These are phyloP conservation scores for Drosophila fulvimacula DNA, from an alignment of 2,888 invertebrate genomes.

Conservation along the genomic window DNA sequence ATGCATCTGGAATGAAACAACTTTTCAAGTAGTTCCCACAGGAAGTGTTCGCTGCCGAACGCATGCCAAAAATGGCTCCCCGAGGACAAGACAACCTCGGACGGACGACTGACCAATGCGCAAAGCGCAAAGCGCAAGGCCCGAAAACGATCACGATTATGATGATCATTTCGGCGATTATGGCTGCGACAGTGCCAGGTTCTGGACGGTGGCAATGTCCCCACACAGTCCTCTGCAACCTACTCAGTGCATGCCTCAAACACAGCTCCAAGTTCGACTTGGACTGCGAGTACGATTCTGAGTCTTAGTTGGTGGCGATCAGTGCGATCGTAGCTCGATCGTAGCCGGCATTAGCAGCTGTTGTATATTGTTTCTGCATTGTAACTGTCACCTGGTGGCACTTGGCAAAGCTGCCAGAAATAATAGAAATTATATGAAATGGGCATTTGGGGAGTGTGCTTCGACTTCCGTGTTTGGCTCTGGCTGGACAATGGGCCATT, in stretches of 20 bases:
- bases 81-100: constrained; percentile 69
- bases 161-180: constrained; percentile 73
- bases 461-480: constrained; percentile 72
- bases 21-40: constrained; percentile 70
- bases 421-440: constrained; percentile 78
- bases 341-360: constrained; percentile 51
- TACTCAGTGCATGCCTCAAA: constrained; percentile 41
- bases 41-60: constrained; percentile 74
- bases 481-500: constrained; percentile 70
- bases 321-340: constrained; percentile 38
- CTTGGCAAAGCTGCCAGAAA: constrained; percentile 74
- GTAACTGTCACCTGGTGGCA: constrained; percentile 77
- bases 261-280: constrained; percentile 4
- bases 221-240: constrained; percentile 38
- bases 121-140: constrained; percentile 25
- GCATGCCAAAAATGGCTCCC: constrained; percentile 77
- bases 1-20: constrained; percentile 56
- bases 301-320: constrained; percentile 48
- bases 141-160: constrained; percentile 75
- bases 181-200: constrained; percentile 51
- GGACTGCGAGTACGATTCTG: constrained; percentile 3
- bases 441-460: constrained; percentile 75
- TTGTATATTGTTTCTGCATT: constrained; percentile 76
- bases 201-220: constrained; percentile 60
- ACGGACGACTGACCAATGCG: constrained; percentile 46